Percentiles rank a stretch among this genome's conserved stretches.
Conservation (phyloP, 2,888 invertebrate species). For the Synergus itoensis region DNA sequence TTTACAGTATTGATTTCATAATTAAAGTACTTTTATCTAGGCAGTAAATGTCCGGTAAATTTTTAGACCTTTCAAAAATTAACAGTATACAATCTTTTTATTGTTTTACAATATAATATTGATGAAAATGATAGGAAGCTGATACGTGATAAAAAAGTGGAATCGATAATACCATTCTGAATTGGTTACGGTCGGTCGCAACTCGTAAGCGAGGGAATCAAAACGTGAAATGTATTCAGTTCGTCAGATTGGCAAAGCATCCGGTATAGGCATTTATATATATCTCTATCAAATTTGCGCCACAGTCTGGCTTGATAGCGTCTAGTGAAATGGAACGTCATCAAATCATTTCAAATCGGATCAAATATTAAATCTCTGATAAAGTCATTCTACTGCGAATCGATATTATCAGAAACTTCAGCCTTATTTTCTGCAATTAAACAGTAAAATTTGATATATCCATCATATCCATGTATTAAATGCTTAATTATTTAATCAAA, state of each 20-base stretch:
- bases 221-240: neutral
- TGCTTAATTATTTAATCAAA: neutral
- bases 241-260: neutral
- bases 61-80: neutral
- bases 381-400: neutral
- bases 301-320: neutral
- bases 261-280: neutral
- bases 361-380: neutral
- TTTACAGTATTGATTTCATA: neutral
- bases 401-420: neutral
- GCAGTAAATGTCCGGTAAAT: neutral
- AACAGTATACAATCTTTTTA: neutral
- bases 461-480: neutral
- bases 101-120: neutral
- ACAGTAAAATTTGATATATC: neutral
- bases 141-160: neutral
- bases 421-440: too few relatives aligned
- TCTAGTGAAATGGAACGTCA: neutral
- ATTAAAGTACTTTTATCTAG: neutral
- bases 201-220: slow-evolving; percentile 6
- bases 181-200: slow-evolving; percentile 4
- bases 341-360: slow-evolving; percentile 1
- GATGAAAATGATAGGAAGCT: neutral
- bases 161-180: slow-evolving; percentile 10
- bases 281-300: neutral